These are phyloP conservation scores for Lepilemur ruficaudatus DNA, from an alignment of 2,797 vertebrate genomes.

Conservation along the genomic window DNA sequence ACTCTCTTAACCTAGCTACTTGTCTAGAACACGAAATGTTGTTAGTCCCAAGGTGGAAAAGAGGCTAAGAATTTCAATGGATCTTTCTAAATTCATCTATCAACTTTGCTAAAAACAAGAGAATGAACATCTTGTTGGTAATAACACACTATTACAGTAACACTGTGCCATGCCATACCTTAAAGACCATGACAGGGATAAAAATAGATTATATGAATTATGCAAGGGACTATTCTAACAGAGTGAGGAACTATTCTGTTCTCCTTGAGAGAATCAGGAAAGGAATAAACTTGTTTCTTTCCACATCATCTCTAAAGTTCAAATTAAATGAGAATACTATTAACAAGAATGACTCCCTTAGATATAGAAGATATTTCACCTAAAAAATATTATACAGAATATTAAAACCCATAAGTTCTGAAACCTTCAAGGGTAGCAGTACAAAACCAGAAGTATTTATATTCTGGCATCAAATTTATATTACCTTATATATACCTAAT, in stretches of 20 bases:
- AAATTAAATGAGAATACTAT: conserved; percentile 33
- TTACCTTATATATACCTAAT: conserved; percentile 16
- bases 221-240: neutral
- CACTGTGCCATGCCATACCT: neutral
- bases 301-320: neutral
- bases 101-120: conserved; percentile 21
- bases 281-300: neutral
- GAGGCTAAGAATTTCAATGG: neutral
- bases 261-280: conserved; percentile 25
- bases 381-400: conserved; percentile 43
- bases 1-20: neutral
- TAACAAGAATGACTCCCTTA: conserved; percentile 31
- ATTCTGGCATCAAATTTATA: conserved; percentile 16
- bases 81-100: conserved; percentile 7
- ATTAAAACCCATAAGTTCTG: conserved; percentile 59
- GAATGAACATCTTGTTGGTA: neutral
- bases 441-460: conserved; percentile 61
- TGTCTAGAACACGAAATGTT: conserved; percentile 37
- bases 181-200: conserved; percentile 30
- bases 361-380: neutral
- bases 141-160: conserved; percentile 7
- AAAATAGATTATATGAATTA: neutral
- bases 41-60: conserved; percentile 29
- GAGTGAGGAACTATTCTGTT: conserved; percentile 14
- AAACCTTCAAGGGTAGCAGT: conserved; percentile 63